phyloP scores from a whole-genome alignment of 2,797 vertebrate genomes.

The Chaenodraco wilsoni region DNA sequence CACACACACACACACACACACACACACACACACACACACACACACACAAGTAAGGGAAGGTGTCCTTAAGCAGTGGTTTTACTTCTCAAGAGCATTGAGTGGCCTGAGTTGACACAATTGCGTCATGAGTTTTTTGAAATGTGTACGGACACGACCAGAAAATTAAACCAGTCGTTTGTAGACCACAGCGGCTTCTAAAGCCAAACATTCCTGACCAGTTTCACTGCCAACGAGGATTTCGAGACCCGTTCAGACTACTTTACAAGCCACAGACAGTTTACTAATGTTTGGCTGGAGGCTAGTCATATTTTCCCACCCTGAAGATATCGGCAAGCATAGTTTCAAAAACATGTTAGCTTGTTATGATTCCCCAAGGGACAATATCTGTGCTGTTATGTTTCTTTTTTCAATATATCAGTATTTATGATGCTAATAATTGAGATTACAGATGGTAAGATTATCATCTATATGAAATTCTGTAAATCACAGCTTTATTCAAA shows the following conservation, averaged over 20 bases:
- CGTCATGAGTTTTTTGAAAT: slow-evolving; percentile 38
- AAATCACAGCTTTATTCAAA: slow-evolving; percentile 1
- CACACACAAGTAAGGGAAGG: background rate
- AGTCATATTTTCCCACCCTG: slow-evolving; percentile 21
- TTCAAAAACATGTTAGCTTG: background rate
- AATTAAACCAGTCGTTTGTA: slow-evolving; percentile 23
- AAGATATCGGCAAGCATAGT: slow-evolving; percentile 14
- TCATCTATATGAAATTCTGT: background rate
- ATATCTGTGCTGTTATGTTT: background rate
- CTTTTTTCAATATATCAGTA: background rate
- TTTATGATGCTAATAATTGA: background rate
- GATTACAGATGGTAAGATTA: background rate
- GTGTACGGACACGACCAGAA: slow-evolving; percentile 40
- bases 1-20: slow-evolving; percentile 5
- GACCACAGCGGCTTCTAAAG: slow-evolving; percentile 39
- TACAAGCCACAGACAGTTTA: slow-evolving; percentile 47
- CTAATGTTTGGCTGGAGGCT: slow-evolving; percentile 40
- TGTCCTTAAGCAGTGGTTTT: slow-evolving; percentile 7
- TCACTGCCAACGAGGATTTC: slow-evolving; percentile 38
- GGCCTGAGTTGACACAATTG: slow-evolving; percentile 13
- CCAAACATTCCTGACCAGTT: slow-evolving; percentile 46
- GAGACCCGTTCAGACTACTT: slow-evolving; percentile 34
- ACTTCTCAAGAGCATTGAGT: slow-evolving; percentile 12
- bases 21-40: slow-evolving; percentile 17
- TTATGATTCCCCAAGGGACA: background rate